phyloP scores from a whole-genome alignment of 2,113 vertebrate genomes.

The Cavia aperea region DNA sequence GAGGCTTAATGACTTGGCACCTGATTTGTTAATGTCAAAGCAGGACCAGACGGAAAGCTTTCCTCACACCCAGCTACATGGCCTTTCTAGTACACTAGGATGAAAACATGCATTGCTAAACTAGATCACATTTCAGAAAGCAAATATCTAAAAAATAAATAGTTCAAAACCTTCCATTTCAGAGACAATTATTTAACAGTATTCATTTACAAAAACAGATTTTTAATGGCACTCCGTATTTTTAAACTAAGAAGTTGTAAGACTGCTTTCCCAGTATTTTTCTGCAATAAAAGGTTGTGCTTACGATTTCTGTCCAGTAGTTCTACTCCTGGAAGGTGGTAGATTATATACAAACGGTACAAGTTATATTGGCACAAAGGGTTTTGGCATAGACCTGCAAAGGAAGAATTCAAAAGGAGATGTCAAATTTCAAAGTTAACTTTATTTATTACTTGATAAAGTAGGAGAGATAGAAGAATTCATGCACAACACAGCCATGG shows the following conservation, averaged over 20 bases:
- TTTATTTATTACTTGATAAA: neutral
- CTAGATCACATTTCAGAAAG: neutral
- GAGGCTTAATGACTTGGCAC: neutral
- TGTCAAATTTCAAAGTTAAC: conserved; percentile 3
- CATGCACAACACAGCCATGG: neutral
- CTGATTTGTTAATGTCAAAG: neutral
- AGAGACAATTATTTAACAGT: neutral
- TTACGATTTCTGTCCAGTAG: conserved; percentile 80
- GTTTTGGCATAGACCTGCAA: conserved; percentile 81
- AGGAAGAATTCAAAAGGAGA: conserved; percentile 48
- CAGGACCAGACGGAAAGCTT: neutral
- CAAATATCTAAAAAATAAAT: neutral
- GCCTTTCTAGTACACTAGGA: neutral
- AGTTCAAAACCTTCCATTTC: neutral
- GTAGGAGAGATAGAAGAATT: neutral
- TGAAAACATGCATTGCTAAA: neutral
- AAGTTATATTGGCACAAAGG: conserved; percentile 76
- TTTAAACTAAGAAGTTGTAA: conserved; percentile 11
- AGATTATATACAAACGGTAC: conserved; percentile 76
- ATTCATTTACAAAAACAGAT: neutral
- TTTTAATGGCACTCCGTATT: neutral
- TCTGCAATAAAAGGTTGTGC: conserved; percentile 52
- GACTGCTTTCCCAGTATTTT: conserved; percentile 24
- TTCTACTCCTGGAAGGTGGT: conserved; percentile 77
- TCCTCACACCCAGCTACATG: neutral